phyloP scores from a whole-genome alignment of 1,140 invertebrate species.

The Propsilocerus akamusi region DNA sequence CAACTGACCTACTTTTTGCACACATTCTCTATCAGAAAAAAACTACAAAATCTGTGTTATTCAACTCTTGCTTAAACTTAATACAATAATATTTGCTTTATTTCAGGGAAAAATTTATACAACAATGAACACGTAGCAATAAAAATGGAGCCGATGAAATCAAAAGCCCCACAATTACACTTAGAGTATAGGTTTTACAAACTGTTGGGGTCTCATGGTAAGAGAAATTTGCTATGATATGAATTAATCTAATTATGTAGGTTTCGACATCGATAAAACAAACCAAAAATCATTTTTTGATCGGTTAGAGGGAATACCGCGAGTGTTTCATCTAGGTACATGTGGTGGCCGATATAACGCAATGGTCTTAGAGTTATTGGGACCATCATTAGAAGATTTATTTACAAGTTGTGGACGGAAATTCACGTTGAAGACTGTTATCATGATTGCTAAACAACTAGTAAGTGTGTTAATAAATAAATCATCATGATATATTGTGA shows the following conservation, averaged over 20 bases:
- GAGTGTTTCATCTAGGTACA: slow-evolving; percentile 72
- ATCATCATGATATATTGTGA: too few relatives aligned
- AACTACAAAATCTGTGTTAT: too few relatives aligned
- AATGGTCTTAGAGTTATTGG: slow-evolving; percentile 53
- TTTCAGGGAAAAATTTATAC: slow-evolving; percentile 96
- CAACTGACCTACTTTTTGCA: too few relatives aligned
- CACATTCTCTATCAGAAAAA: too few relatives aligned
- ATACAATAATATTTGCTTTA: too few relatives aligned
- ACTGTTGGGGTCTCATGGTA: slow-evolving; percentile 86
- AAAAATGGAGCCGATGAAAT: slow-evolving; percentile 99
- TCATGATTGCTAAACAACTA: slow-evolving; percentile 58
- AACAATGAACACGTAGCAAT: slow-evolving; percentile 99
- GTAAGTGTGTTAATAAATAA: too few relatives aligned
- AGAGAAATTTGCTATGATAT: too few relatives aligned
- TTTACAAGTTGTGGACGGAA: slow-evolving; percentile 59
- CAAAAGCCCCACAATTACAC: slow-evolving; percentile 98
- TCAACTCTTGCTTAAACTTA: too few relatives aligned
- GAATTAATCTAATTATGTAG: too few relatives aligned
- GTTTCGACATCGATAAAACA: too few relatives aligned
- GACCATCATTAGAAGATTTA: slow-evolving; percentile 61
- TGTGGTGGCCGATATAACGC: slow-evolving; percentile 73
- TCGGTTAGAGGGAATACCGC: slow-evolving; percentile 44
- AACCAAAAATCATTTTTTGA: slow-evolving; percentile 26
- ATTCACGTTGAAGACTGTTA: slow-evolving; percentile 61
- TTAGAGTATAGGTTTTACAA: slow-evolving; percentile 99